Percentiles rank a stretch among this genome's conserved stretches.
phyloP scores from a whole-genome alignment of 2,797 vertebrate genomes.

The Momotus momota region DNA sequence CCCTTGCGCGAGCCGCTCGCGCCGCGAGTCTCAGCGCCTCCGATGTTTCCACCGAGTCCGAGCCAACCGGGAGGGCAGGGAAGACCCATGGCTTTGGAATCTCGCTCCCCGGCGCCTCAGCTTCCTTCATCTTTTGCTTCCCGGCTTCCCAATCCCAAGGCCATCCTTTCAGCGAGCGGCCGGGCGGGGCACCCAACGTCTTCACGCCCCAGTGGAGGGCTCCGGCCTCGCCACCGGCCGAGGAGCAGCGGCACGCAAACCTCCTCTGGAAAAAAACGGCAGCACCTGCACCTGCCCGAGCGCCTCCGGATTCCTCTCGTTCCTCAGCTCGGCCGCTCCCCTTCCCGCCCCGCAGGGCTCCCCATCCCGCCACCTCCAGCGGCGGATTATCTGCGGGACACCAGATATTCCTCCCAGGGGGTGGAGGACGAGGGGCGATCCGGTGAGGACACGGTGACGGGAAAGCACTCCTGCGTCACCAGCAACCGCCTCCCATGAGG shows the following conservation, averaged over 20 bases:
- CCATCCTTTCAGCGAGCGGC: background rate
- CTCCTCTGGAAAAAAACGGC: background rate
- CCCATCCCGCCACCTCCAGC: too few relatives aligned
- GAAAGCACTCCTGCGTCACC: background rate
- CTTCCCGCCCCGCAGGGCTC: background rate
- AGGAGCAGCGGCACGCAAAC: background rate
- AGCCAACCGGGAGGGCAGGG: background rate
- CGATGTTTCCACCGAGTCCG: background rate
- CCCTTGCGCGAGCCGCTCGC: fast-evolving
- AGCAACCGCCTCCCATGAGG: background rate
- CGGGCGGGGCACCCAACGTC: fast-evolving
- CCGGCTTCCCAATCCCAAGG: background rate
- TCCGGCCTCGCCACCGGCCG: background rate
- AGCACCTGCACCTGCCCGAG: background rate
- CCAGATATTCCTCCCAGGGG: too few relatives aligned
- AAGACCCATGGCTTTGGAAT: background rate
- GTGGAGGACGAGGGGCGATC: too few relatives aligned
- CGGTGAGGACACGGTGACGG: background rate
- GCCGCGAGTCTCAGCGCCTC: background rate
- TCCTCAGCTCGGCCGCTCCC: background rate
- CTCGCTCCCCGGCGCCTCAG: too few relatives aligned
- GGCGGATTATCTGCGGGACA: too few relatives aligned
- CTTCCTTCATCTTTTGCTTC: background rate
- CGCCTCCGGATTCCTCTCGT: background rate
- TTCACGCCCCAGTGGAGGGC: background rate